phyloP scores from a whole-genome alignment of 2,888 invertebrate species.

The Pharmacophagus antenor region DNA sequence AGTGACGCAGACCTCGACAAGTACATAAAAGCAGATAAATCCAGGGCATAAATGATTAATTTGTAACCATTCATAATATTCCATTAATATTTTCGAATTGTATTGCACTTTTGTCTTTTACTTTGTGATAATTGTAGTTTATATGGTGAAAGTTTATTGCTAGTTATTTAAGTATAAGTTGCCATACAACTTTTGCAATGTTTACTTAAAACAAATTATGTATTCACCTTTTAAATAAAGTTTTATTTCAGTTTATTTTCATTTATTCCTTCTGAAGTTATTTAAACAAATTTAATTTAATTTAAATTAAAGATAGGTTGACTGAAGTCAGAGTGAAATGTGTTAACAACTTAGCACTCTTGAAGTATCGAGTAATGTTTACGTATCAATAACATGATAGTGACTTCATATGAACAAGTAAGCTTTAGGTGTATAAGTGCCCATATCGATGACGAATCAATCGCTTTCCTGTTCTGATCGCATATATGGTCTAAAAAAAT shows the following conservation, averaged over 20 bases:
- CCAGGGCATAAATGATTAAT: conserved; percentile 49
- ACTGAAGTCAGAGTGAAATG: neutral
- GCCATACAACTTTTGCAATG: neutral
- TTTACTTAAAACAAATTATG: neutral
- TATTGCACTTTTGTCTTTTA: conserved; percentile 8
- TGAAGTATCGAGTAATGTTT: neutral
- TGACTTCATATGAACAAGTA: neutral
- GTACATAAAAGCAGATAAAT: conserved; percentile 86
- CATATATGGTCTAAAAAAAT: neutral
- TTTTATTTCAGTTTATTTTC: conserved; percentile 1
- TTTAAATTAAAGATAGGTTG: neutral
- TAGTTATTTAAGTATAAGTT: conserved; percentile 3
- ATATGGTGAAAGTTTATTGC: conserved; percentile 13
- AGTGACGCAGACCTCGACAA: conserved; percentile 89
- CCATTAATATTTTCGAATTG: conserved; percentile 8
- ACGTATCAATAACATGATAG: neutral
- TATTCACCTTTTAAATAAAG: conserved; percentile 2
- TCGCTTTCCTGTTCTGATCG: too few species aligned
- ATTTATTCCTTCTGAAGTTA: neutral
- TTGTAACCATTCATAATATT: conserved; percentile 1
- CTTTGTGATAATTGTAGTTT: conserved; percentile 14
- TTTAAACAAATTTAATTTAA: neutral
- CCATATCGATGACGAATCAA: conserved; percentile 4
- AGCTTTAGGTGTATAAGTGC: neutral
- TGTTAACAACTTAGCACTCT: neutral